Conservation (phyloP, 1,140 invertebrate genomes). For the Leptinotarsa undecemlineata region DNA sequence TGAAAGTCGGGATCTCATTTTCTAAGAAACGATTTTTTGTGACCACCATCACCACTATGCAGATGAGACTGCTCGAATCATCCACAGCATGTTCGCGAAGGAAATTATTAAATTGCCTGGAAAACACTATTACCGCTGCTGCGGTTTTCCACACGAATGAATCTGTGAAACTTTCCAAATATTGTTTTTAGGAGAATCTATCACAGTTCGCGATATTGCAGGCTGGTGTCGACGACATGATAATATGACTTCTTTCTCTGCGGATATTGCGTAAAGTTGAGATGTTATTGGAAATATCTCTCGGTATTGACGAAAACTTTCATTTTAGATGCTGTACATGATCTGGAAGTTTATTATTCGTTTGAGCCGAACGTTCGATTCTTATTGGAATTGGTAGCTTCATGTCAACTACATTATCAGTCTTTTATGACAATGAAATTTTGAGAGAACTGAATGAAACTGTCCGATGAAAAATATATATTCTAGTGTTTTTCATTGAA, state of each 20-base stretch:
- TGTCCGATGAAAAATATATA: too few relatives aligned
- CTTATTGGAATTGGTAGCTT: too few relatives aligned
- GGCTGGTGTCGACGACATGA: not conserved
- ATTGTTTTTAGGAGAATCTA: conserved; percentile 1
- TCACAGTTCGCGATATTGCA: not conserved
- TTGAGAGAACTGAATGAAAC: too few relatives aligned
- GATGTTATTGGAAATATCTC: not conserved
- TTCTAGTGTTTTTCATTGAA: too few relatives aligned
- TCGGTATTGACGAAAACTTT: not conserved
- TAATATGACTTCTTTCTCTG: not conserved
- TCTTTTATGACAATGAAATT: too few relatives aligned
- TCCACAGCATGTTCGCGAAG: not conserved
- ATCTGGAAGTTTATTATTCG: too few relatives aligned
- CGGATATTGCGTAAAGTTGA: not conserved
- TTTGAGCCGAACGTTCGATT: too few relatives aligned
- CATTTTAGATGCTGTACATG: too few relatives aligned
- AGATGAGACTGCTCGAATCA: not conserved
- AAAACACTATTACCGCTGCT: not conserved
- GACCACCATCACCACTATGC: not conserved
- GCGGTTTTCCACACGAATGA: not conserved
- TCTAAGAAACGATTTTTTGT: too few relatives aligned
- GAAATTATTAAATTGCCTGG: not conserved
- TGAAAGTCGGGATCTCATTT: too few relatives aligned
- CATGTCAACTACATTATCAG: too few relatives aligned
- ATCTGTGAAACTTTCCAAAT: conserved; percentile 1